Evolutionary conservation across 2,797 vertebrate species (phyloP).

Genomic region (Melanotaenia trifasciata): DNA sequence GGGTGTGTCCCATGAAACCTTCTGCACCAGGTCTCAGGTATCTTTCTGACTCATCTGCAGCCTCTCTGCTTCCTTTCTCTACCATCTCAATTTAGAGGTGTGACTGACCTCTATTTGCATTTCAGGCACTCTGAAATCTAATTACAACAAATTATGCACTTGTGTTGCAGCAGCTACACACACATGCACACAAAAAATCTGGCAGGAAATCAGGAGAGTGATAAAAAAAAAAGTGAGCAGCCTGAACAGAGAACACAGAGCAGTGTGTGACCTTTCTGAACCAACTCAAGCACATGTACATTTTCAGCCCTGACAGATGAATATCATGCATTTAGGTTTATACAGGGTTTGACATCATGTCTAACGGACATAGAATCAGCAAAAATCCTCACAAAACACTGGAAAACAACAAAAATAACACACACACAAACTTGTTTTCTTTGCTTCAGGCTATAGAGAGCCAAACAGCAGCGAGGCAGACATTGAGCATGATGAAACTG

Average conservation of each 20-base stretch:
- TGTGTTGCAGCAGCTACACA: neutral
- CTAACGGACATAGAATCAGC: constrained; percentile 27
- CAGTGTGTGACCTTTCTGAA: constrained; percentile 16
- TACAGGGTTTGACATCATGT: constrained; percentile 19
- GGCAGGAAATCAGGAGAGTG: constrained; percentile 24
- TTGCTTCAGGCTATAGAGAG: constrained; percentile 27
- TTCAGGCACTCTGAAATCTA: constrained; percentile 45
- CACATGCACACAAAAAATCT: constrained; percentile 3
- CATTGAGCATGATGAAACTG: constrained; percentile 44
- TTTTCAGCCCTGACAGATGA: constrained; percentile 4
- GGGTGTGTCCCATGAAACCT: constrained; percentile 52
- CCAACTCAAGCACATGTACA: neutral
- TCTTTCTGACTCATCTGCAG: constrained; percentile 53
- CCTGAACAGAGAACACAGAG: neutral
- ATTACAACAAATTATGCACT: constrained; percentile 43
- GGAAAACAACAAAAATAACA: neutral
- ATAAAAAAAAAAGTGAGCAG: neutral
- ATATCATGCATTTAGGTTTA: constrained; percentile 3
- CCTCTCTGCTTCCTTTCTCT: constrained; percentile 42
- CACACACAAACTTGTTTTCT: neutral
- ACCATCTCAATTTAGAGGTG: constrained; percentile 22
- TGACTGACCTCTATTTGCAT: constrained; percentile 54
- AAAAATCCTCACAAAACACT: neutral
- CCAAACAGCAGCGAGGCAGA: constrained; percentile 26
- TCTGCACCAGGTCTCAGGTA: constrained; percentile 19